A percentile compares a stretch with the other conserved stretches of the same genome.
Conservation (phyloP, 2,888 invertebrate species). For the Phanerotoma sp. region DNA sequence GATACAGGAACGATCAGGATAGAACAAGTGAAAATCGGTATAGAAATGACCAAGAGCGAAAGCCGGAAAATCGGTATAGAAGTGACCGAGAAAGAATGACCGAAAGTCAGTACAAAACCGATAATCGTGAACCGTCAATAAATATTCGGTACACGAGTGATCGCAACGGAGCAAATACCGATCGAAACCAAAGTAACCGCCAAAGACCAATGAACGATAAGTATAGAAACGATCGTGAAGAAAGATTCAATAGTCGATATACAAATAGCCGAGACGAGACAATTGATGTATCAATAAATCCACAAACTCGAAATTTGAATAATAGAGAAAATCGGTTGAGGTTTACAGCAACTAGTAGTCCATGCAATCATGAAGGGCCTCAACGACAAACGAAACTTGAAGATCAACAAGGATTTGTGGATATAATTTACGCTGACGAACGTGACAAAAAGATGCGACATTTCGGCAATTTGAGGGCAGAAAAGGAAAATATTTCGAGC, state of each 20-base stretch:
- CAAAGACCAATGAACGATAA: background rate
- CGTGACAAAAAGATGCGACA: slow-evolving; percentile 32
- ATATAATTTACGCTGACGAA: slow-evolving; percentile 48
- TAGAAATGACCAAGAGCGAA: too few relatives aligned
- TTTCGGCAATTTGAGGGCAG: slow-evolving; percentile 44
- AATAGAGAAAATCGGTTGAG: slow-evolving; percentile 2
- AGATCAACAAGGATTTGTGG: slow-evolving; percentile 46
- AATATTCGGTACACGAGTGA: too few relatives aligned
- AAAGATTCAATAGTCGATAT: too few relatives aligned
- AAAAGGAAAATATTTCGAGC: slow-evolving; percentile 34
- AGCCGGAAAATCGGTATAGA: too few relatives aligned
- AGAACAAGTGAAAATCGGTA: too few relatives aligned
- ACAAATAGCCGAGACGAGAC: too few relatives aligned
- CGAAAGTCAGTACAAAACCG: too few relatives aligned
- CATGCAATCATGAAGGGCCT: slow-evolving; percentile 1
- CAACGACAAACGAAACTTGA: slow-evolving; percentile 27
- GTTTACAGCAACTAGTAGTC: slow-evolving; percentile 2
- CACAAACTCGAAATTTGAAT: background rate
- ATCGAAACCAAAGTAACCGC: too few relatives aligned
- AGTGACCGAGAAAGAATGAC: too few relatives aligned
- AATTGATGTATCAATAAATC: background rate
- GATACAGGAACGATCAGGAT: too few relatives aligned
- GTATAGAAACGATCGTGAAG: background rate
- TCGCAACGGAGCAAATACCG: too few relatives aligned
- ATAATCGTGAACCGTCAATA: too few relatives aligned